Percentiles rank a stretch among this genome's conserved stretches.
Conservation (phyloP, 1,140 invertebrate genomes). For the Adoxophyes honmai region DNA sequence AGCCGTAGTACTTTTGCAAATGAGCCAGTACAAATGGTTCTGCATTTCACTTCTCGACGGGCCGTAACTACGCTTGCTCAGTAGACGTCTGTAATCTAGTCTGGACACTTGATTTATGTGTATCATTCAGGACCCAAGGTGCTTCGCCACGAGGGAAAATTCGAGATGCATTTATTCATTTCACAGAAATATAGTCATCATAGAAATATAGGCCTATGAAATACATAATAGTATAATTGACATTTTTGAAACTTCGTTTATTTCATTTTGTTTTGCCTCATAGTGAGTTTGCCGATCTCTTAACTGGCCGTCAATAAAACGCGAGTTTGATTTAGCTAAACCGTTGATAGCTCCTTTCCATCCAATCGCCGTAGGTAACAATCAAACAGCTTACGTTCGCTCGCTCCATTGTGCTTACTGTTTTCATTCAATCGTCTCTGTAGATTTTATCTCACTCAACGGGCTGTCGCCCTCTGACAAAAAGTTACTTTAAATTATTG, state of each 20-base stretch:
- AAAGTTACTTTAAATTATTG: conserved; percentile 67
- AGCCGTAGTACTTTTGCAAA: neutral
- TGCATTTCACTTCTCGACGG: conserved; percentile 15
- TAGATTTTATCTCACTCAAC: conserved; percentile 41
- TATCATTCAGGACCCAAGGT: conserved; percentile 13
- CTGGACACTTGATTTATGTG: conserved; percentile 14
- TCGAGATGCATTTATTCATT: neutral
- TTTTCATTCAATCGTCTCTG: conserved; percentile 53
- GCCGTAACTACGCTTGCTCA: conserved; percentile 12
- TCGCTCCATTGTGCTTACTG: conserved; percentile 28
- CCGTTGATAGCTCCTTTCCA: neutral
- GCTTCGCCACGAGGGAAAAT: conserved; percentile 8
- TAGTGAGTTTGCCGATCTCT: too few species aligned
- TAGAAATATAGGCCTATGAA: too few species aligned
- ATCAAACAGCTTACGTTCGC: conserved; percentile 17
- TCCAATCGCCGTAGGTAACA: conserved; percentile 11
- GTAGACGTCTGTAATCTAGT: conserved; percentile 14
- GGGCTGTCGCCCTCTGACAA: conserved; percentile 54
- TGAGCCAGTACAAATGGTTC: conserved; percentile 11
- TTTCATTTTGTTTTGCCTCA: too few species aligned
- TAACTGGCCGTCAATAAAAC: neutral
- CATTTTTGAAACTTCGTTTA: too few species aligned
- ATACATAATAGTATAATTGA: too few species aligned
- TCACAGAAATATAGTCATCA: neutral
- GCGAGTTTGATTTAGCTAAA: conserved; percentile 3